Evolutionary conservation across 2,113 vertebrate genomes (phyloP).

Genomic region (Illadopsis cleaveri): DNA sequence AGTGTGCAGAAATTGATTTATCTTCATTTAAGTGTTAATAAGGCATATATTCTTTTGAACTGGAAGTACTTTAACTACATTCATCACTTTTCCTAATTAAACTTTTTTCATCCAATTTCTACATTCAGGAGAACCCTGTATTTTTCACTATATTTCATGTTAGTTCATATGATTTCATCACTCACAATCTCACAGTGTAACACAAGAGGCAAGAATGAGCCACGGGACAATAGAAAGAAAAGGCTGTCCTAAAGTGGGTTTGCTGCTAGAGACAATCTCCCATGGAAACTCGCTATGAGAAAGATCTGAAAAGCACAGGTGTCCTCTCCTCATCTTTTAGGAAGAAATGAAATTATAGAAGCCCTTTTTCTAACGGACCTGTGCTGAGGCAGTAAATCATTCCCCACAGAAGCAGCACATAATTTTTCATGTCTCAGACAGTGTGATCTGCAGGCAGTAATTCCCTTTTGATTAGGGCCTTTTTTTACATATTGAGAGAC

Average conservation of each 20-base stretch:
- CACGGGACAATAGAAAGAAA: not conserved
- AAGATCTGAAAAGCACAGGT: not conserved
- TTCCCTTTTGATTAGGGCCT: not conserved
- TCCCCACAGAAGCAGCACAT: not conserved
- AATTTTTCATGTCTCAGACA: not conserved
- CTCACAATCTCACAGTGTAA: not conserved
- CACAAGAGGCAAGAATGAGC: not conserved
- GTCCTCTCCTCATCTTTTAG: not conserved
- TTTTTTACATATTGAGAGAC: not conserved
- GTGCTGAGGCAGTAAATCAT: not conserved
- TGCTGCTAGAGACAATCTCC: not conserved
- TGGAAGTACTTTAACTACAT: not conserved
- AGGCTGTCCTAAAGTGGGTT: not conserved
- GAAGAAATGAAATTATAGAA: not conserved
- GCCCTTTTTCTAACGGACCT: not conserved
- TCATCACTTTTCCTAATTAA: not conserved
- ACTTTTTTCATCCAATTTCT: not conserved
- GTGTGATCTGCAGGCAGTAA: not conserved
- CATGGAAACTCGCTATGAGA: fast-evolving
- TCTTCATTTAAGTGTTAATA: not conserved
- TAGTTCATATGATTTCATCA: fast-evolving
- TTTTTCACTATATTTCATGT: not conserved
- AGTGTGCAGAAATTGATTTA: not conserved
- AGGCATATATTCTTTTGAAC: not conserved
- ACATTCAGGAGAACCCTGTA: not conserved